Conservation (phyloP, 1,140 invertebrate species). For the Meloidogyne exigua region DNA sequence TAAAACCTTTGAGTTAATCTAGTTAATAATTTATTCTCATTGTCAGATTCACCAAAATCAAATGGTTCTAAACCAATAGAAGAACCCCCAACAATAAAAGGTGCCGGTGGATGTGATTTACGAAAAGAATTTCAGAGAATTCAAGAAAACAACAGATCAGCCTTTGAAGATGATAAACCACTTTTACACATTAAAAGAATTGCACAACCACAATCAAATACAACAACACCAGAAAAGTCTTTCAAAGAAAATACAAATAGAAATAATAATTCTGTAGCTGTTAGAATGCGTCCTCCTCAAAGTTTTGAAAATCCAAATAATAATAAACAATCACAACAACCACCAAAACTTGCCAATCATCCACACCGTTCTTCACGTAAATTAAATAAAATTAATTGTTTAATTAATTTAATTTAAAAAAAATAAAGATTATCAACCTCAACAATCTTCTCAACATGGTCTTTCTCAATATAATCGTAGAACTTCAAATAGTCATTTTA, state of each 20-base stretch:
- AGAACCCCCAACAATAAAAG: slow-evolving; percentile 21
- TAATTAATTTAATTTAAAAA: neutral
- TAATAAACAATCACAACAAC: slow-evolving; percentile 9
- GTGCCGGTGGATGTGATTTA: slow-evolving; percentile 76
- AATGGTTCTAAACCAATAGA: neutral
- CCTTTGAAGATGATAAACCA: slow-evolving; percentile 72
- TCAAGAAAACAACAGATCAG: slow-evolving; percentile 69
- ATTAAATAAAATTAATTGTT: neutral
- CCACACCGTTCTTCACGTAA: slow-evolving; percentile 4
- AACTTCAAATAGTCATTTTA: slow-evolving; percentile 32
- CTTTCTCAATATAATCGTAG: slow-evolving; percentile 44
- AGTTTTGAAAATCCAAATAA: neutral
- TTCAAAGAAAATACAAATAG: neutral
- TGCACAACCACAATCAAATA: slow-evolving; percentile 16
- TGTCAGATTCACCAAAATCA: slow-evolving; percentile 3
- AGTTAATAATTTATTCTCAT: too few species aligned
- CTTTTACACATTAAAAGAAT: slow-evolving; percentile 61
- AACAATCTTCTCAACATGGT: slow-evolving; percentile 25
- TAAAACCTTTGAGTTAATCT: neutral
- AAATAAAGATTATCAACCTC: slow-evolving; percentile 4
- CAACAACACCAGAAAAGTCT: neutral
- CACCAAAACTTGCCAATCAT: neutral
- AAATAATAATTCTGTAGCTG: neutral
- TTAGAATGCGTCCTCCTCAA: neutral
- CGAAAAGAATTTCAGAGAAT: slow-evolving; percentile 95